Base-by-base conservation (phyloP, 2,113 vertebrate species). In the Oenanthe melanoleuca region DNA sequence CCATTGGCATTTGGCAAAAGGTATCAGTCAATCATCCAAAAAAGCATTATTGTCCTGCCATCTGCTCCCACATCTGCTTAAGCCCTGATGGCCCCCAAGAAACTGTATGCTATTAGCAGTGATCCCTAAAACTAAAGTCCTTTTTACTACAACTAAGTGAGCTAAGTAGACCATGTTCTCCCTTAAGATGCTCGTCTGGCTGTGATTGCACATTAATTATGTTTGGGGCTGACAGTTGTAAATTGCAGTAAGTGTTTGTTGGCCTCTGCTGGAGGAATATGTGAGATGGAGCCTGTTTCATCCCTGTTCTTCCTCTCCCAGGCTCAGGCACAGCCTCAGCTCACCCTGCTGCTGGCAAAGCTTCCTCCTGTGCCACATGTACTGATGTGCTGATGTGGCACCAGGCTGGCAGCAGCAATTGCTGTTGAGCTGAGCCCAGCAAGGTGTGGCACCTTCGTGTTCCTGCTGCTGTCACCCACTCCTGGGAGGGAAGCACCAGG, bases 11-110 rank as follows among this genome's bases (percentile, higher is more conserved):
- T 98, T 97, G 91, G 93, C 70, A 92, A 97, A 94, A 96, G 66
- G 64, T 92, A 79, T 57, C 93, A 97, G 96, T 92, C 71, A 93
- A 40, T 94, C 96, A 95, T 90, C 63, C 90, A 95, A 95, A 94
- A 97, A 95, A 79, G 22, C 66, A 94, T 97, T 96, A 89, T 97
- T 97, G 71, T 97, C 72, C 74, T 95, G 86, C 96, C 97, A 97
- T 96, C 96, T 98, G 93, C 74, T 96, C 47, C 80, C 75, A 75
- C 93, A 96, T 97, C 94, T 98, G 97, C 91, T 84, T 88, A 75
- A 92, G 28, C 84, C 83, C 49, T 69, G 40, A 84, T 75, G 78
- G 65, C 24, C 96, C 82, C 89, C 87, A 88, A 95, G 88, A 97
- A 86, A 89, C 83, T 89, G 74, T 71, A 42, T 95, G 69, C 89